Conservation (phyloP, 2,888 invertebrate species). For the Drosophila gaucha region DNA sequence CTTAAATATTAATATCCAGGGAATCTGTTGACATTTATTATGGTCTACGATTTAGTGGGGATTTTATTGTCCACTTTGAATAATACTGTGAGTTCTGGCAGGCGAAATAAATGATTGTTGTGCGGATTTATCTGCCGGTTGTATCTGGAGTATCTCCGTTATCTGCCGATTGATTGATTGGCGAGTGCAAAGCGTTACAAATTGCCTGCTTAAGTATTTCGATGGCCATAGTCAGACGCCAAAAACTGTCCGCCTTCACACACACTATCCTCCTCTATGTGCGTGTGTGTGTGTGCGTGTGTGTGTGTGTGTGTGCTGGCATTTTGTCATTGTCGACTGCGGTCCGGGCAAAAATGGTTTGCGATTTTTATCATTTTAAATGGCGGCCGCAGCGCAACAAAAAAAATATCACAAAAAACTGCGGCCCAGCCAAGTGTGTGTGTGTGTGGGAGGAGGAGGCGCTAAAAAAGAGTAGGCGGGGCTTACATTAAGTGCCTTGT, state of each 20-base stretch:
- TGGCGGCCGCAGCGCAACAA: slow-evolving; percentile 57
- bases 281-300: background rate
- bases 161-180: slow-evolving; percentile 56
- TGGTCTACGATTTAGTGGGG: no score
- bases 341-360: slow-evolving; percentile 63
- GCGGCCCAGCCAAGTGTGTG: slow-evolving; percentile 37
- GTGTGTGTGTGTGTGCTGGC: slow-evolving; percentile 8
- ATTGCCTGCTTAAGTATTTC: slow-evolving; percentile 50
- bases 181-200: slow-evolving; percentile 49
- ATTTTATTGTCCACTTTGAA: slow-evolving; percentile 17
- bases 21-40: slow-evolving; percentile 8
- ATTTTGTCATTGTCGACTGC: slow-evolving; percentile 49
- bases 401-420: slow-evolving; percentile 2
- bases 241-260: slow-evolving; percentile 13
- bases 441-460: background rate
- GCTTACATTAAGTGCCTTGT: slow-evolving; percentile 51
- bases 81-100: slow-evolving; percentile 11
- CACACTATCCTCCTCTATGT: background rate
- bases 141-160: slow-evolving; percentile 24
- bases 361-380: slow-evolving; percentile 74
- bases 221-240: slow-evolving; percentile 17
- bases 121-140: slow-evolving; percentile 15
- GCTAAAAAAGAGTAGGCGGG: no score
- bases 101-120: slow-evolving; percentile 15
- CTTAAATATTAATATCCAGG: background rate